Percentiles rank a stretch among this genome's conserved stretches.
phyloP scores from a whole-genome alignment of 2,797 vertebrate species.

The Pantherophis vulpinus region DNA sequence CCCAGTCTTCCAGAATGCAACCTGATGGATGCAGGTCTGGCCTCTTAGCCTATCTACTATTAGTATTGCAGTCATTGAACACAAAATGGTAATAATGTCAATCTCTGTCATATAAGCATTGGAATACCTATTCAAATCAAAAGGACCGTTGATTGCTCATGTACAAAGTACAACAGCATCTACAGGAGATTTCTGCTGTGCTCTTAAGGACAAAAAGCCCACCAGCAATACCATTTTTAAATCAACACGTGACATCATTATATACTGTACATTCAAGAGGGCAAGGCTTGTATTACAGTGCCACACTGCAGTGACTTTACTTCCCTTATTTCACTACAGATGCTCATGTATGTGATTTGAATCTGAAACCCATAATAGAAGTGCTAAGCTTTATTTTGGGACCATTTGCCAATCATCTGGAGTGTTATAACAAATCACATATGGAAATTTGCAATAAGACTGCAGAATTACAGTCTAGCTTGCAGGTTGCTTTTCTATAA shows the following conservation, averaged over 20 bases:
- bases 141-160: not conserved
- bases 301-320: not conserved
- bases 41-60: not conserved
- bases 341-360: not conserved
- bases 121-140: not conserved
- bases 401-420: not conserved
- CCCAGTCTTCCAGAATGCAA: not conserved
- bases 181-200: not conserved
- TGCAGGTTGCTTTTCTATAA: not conserved
- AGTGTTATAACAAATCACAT: not conserved
- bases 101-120: not conserved
- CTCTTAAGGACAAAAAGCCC: not conserved
- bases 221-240: not conserved
- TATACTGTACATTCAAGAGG: not conserved
- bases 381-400: not conserved
- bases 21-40: not conserved
- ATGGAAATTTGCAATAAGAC: not conserved
- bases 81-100: too few relatives aligned
- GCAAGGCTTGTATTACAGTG: not conserved
- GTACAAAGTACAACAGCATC: not conserved
- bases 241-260: not conserved
- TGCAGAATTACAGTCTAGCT: not conserved
- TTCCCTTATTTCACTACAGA: not conserved
- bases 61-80: not conserved
- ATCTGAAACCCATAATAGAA: not conserved